These are phyloP conservation scores for Diplazon laetatorius DNA, from an alignment of 2,888 invertebrate genomes.

Conservation along the genomic window DNA sequence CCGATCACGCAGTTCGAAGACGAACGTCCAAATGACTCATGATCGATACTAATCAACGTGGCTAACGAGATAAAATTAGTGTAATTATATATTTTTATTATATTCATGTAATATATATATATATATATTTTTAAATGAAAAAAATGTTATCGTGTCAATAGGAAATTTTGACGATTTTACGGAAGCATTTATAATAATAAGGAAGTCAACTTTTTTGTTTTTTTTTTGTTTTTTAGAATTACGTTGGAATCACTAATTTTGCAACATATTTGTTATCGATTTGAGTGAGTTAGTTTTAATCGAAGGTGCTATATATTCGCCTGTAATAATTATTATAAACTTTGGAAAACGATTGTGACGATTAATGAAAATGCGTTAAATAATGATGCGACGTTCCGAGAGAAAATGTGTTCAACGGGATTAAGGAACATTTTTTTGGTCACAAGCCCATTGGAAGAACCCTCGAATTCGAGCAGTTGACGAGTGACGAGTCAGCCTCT, in stretches of 20 bases:
- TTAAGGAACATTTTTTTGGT: too few species aligned
- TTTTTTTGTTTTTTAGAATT: too few species aligned
- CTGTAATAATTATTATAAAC: background rate
- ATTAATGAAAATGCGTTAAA: too few species aligned
- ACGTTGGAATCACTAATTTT: background rate
- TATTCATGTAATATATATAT: background rate
- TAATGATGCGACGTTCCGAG: too few species aligned
- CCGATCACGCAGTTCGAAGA: background rate
- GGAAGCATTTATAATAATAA: slow-evolving; percentile 23
- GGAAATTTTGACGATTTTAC: slow-evolving; percentile 23
- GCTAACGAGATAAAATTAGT: background rate
- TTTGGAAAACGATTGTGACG: background rate
- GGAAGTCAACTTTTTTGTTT: slow-evolving; percentile 26
- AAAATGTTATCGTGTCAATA: slow-evolving; percentile 16
- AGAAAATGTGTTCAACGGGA: too few species aligned
- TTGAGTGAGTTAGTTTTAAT: slow-evolving; percentile 31
- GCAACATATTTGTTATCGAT: slow-evolving; percentile 1
- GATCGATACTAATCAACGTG: slow-evolving; percentile 21
- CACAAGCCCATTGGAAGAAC: too few species aligned
- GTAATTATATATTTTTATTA: background rate
- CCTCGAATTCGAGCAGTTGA: too few species aligned
- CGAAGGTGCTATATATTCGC: background rate
- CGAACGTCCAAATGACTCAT: slow-evolving; percentile 27
- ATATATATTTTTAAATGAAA: background rate
- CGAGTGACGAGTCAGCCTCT: too few species aligned